phyloP scores from a whole-genome alignment of 2,113 vertebrate species.

The Ammodytes marinus region DNA sequence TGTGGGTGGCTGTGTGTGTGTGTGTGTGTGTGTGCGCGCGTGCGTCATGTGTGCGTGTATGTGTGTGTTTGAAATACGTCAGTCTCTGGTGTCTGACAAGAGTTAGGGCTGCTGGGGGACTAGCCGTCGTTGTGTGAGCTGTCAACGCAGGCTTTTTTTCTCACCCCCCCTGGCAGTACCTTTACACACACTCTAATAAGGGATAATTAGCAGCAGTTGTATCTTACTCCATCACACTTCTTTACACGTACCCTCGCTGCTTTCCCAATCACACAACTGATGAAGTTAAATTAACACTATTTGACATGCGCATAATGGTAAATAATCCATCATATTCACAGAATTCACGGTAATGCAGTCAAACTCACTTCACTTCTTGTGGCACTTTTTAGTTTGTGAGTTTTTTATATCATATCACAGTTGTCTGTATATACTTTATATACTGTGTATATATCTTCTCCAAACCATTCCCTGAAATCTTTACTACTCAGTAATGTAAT shows the following conservation, averaged over 20 bases:
- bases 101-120: slow-evolving; percentile 72
- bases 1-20: slow-evolving; percentile 40
- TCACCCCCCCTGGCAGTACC: slow-evolving; percentile 62
- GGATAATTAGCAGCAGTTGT: slow-evolving; percentile 63
- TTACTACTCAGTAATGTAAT: slow-evolving; percentile 85
- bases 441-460: slow-evolving; percentile 44
- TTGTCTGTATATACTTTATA: slow-evolving; percentile 45
- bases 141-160: slow-evolving; percentile 68
- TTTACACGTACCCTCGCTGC: slow-evolving; percentile 1
- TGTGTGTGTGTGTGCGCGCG: slow-evolving; percentile 23
- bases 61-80: slow-evolving; percentile 62
- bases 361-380: slow-evolving; percentile 21
- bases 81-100: slow-evolving; percentile 76
- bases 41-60: not conserved
- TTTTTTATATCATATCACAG: not conserved
- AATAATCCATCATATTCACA: slow-evolving; percentile 16
- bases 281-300: slow-evolving; percentile 24
- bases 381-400: not conserved
- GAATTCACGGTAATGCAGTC: slow-evolving; percentile 17
- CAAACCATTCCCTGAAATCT: slow-evolving; percentile 76
- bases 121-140: slow-evolving; percentile 76
- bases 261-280: slow-evolving; percentile 31
- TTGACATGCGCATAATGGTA: slow-evolving; percentile 28
- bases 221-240: slow-evolving; percentile 54
- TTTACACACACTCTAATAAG: slow-evolving; percentile 74